Evolutionary conservation across 2,113 vertebrate genomes (phyloP), one percentile per base, ranked within the genome.

Genomic region (Lophura nycthemera): DNA sequence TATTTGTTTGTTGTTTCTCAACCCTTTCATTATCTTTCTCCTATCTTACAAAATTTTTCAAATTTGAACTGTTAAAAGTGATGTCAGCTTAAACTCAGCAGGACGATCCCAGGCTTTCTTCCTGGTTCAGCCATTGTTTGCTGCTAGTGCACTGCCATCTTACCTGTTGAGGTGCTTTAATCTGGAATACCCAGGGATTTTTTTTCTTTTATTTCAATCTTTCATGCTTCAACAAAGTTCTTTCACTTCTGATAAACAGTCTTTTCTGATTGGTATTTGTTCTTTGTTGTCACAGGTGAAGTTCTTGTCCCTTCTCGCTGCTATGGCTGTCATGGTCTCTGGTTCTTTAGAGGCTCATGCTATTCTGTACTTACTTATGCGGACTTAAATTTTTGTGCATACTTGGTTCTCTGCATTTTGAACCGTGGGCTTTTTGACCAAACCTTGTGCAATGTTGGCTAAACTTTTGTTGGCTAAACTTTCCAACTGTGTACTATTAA

Each of bases 401-500:
- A 5, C 19, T 78, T 74, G 24, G 30, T 8, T 61, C 8, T 36
- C 45, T n/a, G 11, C 3, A 3, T 61, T 40, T 66, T 61, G 36
- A 85, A 43, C 22, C 34, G 42, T 85, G 38, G 88, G 10, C 42
- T 87, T 74, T 13, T 9, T 63, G 38, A 40, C 21, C 34, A 87
- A 67, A 67, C 10, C 12, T 63, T 66, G 8, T 63, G 27, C 13
- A 8, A 13, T 22, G 10, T 50, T 1, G 1, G 16, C 65, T 59
- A 2, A 8, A 16, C 30, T 4, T 45, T 69, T 22, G 10, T 50
- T 1, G 1, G 16, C 65, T 59, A 2, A 8, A 16, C 30, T 4
- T 45, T 69, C 10, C 27, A 67, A 14, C 19, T 36, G 13, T 15
- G 17, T 80, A 36, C 13, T 76, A 17, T 15, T 47, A 13, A 5